Base-by-base conservation (phyloP, 1,140 invertebrate genomes). In the Drosophila sp. region DNA sequence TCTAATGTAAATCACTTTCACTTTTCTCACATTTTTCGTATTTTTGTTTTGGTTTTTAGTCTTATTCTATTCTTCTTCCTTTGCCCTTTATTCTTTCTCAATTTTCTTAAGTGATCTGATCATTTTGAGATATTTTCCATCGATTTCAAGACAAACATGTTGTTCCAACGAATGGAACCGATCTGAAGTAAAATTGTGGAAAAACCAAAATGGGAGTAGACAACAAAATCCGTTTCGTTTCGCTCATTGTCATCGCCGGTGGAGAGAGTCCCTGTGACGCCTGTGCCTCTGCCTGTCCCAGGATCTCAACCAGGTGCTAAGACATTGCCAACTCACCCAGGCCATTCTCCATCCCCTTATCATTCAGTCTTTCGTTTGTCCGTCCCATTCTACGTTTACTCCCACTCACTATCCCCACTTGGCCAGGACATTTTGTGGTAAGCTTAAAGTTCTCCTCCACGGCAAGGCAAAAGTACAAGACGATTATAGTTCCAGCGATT, bases 371-470 rank as follows among this genome's bases (percentile, higher is more conserved):
- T 58, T 23, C n/a, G 5, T 38, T 17, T 11, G 8, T n/a, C n/a
- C 10, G n/a, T 41, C 3, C 3, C 40, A n/a, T 38, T 38, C 40
- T 41, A 41, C 2, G 17, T 41, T 2, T 11, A 38, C 40, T 17
- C n/a, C 11, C n/a, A 17, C 40, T 41, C 40, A 40, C 41, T 63
- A 60, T 78, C 23, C 63, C 65, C 63, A 66, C 76, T 78, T 62
- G 75, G 47, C 62, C 35, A 76, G 75, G 60, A 79, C 79, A 76
- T 70, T 73, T 60, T 87, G 83, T 61, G 84, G 83, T 80, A 79
- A 70, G 76, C 84, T 80, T 83, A 71, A 83, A 86, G 83, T 87
- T 76, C 58, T 71, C 60, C 58, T 71, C 60, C 64, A 67, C 61
- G 44, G 56, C 66, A 54, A n/a, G 66, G 44, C 44, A 69, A 62